phyloP scores from a whole-genome alignment of 2,888 invertebrate species.

The Melieria picta region DNA sequence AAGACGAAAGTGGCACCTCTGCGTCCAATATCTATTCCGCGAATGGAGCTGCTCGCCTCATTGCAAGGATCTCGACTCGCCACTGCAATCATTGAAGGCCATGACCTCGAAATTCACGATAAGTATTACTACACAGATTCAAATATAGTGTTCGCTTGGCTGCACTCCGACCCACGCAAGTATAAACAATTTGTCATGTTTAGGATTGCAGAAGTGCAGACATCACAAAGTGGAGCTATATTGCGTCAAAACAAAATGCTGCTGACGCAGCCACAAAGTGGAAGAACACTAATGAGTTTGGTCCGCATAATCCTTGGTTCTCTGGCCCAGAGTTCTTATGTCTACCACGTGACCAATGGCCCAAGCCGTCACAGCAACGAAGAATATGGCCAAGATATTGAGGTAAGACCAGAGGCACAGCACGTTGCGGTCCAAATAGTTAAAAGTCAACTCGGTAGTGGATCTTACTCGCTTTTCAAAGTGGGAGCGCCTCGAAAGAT shows the following conservation, averaged over 20 bases:
- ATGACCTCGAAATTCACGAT: slow-evolving; percentile 35
- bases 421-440: not conserved
- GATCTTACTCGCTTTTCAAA: not conserved
- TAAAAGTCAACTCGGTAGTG: not conserved
- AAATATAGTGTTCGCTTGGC: slow-evolving; percentile 45
- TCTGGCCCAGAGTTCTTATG: slow-evolving; percentile 37
- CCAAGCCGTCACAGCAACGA: not conserved
- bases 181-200: no score
- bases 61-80: slow-evolving; percentile 43
- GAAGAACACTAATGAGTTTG: slow-evolving; percentile 11
- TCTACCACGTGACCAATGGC: not conserved
- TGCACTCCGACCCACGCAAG: slow-evolving; percentile 42
- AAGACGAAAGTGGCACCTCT: not conserved
- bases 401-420: not conserved
- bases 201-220: slow-evolving; percentile 40
- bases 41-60: slow-evolving; percentile 44
- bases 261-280: slow-evolving; percentile 42
- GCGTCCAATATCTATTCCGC: slow-evolving; percentile 19
- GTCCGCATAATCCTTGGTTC: slow-evolving; percentile 22
- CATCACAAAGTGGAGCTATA: slow-evolving; percentile 30
- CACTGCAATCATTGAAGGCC: slow-evolving; percentile 30
- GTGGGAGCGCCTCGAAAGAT: slow-evolving; percentile 1
- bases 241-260: slow-evolving; percentile 38
- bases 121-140: slow-evolving; percentile 8
- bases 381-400: not conserved